phyloP scores from a whole-genome alignment of 2,797 vertebrate species.

The Diceros bicornis region DNA sequence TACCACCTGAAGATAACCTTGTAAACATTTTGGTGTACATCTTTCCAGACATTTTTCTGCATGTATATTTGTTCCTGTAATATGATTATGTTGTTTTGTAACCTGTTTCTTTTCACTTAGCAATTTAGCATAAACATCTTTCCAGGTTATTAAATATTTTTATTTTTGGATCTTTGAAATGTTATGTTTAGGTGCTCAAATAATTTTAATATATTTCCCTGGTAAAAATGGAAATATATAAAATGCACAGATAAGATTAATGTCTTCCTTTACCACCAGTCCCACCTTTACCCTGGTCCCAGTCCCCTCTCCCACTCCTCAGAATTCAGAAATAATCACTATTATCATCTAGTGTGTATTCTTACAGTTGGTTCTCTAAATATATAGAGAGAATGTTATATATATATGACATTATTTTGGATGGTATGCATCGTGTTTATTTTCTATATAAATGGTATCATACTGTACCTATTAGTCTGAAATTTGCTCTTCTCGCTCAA shows the following conservation, averaged over 20 bases:
- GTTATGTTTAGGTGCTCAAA: not conserved
- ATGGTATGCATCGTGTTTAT: not conserved
- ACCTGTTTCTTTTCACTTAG: slow-evolving; percentile 6
- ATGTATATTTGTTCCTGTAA: slow-evolving; percentile 17
- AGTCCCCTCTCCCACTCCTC: not conserved
- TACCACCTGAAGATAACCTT: not conserved
- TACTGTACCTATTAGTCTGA: not conserved
- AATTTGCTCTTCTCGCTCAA: slow-evolving; percentile 16
- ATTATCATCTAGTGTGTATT: not conserved
- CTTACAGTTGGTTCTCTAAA: not conserved
- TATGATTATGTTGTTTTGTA: not conserved
- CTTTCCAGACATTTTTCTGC: slow-evolving; percentile 31
- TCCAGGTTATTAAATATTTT: not conserved
- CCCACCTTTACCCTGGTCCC: not conserved
- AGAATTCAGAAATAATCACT: not conserved
- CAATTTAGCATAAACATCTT: slow-evolving; percentile 30
- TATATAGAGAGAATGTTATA: not conserved
- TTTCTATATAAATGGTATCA: not conserved
- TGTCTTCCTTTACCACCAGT: not conserved
- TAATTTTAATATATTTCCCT: not conserved
- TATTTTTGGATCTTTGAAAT: not conserved
- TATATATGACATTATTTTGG: not conserved
- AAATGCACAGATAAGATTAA: not conserved
- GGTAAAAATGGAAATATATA: not conserved
- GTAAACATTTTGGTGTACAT: not conserved